Base-by-base conservation (phyloP, 2,888 invertebrate species). In the Ophioninae sp. region DNA sequence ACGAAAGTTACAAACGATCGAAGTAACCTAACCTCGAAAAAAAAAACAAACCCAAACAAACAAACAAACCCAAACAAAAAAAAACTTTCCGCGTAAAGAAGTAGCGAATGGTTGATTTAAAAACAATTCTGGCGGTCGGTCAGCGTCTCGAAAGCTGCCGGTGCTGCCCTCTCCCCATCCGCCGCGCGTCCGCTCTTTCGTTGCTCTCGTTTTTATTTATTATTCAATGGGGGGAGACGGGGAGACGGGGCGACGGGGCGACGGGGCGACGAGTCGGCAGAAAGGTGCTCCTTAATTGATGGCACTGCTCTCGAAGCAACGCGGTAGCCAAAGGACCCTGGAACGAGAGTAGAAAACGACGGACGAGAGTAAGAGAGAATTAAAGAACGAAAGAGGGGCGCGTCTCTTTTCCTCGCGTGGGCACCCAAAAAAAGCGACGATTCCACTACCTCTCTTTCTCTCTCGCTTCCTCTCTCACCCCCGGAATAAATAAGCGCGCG, bases 271-370 rank as follows among this genome's bases (percentile, higher is more conserved):
- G 22, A 51, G 51, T 68, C 30, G 79, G 74, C 88, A 88, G 88
- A 88, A 87, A 90, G 91, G 90, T 91, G 91, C 91, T 91, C 91
- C 91, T 92, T 92, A 92, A 92, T 92, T 91, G 92, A 92, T 92
- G 91, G 86, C 86, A 85, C 83, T 85, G 87, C 87, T 79, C 83
- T 81, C 87, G 85, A 59, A 76, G 78, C 81, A 85, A 81, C 81
- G 44, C 68, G 58, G 71, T 58, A 61, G 69, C 61, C 56, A 61
- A 72, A 76, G 76, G 63, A 51, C 30, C 10, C 37, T 69, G 63
- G 71, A 51, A 79, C 51, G 72, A 65, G 51, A 67, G 59, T 63
- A 67, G 68, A 75, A 20, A 59, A 20, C 6, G 59, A 20, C 6
- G 20, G 20, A 0, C 51, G 51, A 59, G 22, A 22, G 22, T 0